Percentiles rank a stretch among this genome's conserved stretches.
Conservation (phyloP, 2,113 vertebrate species). For the Neotoma lepida region DNA sequence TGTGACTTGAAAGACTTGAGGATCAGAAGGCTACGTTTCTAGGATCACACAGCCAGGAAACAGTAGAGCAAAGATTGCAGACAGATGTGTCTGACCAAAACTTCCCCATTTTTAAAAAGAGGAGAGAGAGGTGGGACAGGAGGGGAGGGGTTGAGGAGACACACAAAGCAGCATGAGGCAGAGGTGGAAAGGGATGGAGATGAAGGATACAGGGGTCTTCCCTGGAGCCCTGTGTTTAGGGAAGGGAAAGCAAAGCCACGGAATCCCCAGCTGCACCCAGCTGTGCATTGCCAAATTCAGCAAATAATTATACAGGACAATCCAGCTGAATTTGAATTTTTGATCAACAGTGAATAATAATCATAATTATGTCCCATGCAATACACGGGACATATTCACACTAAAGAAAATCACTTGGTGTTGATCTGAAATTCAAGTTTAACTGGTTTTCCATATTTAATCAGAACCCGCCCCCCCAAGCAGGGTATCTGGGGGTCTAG, state of each 20-base stretch:
- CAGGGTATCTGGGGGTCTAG: neutral
- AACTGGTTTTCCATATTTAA: neutral
- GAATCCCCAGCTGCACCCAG: neutral
- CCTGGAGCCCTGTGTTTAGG: neutral
- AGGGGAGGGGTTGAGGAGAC: neutral
- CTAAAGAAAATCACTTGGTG: neutral
- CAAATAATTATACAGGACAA: neutral
- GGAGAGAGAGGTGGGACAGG: too few relatives aligned
- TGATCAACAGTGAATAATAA: neutral
- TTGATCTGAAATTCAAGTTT: neutral
- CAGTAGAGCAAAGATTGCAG: neutral
- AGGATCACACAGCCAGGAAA: neutral
- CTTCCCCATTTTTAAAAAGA: neutral
- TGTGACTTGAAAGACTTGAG: neutral
- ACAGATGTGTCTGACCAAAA: neutral
- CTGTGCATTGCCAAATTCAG: neutral
- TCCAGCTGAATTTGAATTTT: conserved; percentile 30
- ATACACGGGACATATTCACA: neutral
- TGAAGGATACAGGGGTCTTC: neutral
- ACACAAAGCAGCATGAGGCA: neutral
- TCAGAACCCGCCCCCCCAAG: too few relatives aligned
- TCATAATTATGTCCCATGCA: neutral
- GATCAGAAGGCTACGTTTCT: neutral
- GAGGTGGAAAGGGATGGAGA: neutral
- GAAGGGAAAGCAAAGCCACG: neutral